A percentile compares a stretch with the other conserved stretches of the same genome.
Evolutionary conservation across 92 coral and sea anemone species (phyloP).

Genomic region (Phenganax marumi): DNA sequence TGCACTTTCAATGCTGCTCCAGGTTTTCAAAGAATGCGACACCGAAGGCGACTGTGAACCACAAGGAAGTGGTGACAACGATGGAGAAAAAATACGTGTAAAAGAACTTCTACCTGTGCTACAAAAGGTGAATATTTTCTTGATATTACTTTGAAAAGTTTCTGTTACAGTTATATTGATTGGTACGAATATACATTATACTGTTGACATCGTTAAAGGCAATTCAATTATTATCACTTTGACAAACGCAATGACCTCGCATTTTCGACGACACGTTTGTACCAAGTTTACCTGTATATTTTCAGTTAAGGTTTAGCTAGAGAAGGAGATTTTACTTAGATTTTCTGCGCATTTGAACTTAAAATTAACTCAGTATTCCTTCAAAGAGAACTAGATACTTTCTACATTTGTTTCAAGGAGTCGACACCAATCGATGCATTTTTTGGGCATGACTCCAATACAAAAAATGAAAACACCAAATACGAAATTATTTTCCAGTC

Average conservation of each 20-base stretch:
- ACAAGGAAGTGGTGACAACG: background rate
- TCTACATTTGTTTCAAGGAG: background rate
- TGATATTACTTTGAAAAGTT: no score
- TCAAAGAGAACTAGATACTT: background rate
- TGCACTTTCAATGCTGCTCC: background rate
- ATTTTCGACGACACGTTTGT: no score
- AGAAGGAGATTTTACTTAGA: no score
- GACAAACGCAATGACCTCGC: no score
- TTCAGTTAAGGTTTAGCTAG: no score
- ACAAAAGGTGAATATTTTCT: background rate
- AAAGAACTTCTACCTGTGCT: background rate
- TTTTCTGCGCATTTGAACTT: no score
- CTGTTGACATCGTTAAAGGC: no score
- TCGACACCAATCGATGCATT: background rate
- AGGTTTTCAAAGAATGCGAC: background rate
- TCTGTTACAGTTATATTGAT: no score
- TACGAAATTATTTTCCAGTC: slow-evolving; percentile 14
- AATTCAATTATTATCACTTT: no score
- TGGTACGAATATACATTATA: no score
- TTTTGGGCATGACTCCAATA: background rate
- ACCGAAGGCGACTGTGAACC: slow-evolving; percentile 17
- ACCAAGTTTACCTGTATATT: no score
- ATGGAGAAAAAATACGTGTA: background rate
- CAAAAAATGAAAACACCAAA: background rate
- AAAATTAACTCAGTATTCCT: no score